Conservation (phyloP, 2,888 invertebrate species). For the Drosophila yooni region DNA sequence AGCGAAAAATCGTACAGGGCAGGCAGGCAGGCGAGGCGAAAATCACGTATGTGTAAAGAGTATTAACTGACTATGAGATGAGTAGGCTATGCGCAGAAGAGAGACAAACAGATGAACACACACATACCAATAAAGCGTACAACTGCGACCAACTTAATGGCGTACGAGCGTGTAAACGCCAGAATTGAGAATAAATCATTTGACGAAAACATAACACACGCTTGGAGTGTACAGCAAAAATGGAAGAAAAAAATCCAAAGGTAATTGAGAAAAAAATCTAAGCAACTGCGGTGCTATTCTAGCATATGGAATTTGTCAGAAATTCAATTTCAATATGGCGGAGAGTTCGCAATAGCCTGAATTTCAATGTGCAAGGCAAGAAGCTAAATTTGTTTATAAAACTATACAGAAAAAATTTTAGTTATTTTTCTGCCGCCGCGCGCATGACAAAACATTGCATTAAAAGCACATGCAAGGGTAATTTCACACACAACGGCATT, state of each 20-base stretch:
- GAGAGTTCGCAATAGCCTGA: conserved; percentile 12
- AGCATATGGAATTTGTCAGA: conserved; percentile 26
- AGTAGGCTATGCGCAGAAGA: conserved; percentile 19
- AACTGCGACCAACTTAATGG: conserved; percentile 69
- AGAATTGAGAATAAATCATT: conserved; percentile 67
- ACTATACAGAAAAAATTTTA: conserved; percentile 2
- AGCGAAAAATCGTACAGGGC: conserved; percentile 63
- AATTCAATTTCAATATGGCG: conserved; percentile 56
- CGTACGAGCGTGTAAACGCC: conserved; percentile 47
- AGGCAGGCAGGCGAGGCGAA: conserved; percentile 57
- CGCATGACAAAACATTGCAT: conserved; percentile 71
- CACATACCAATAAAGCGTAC: conserved; percentile 28
- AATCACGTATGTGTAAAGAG: conserved; percentile 74
- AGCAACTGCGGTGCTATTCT: conserved; percentile 31
- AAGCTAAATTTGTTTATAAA: conserved; percentile 3
- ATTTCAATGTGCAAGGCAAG: not conserved
- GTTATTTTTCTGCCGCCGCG: conserved; percentile 47
- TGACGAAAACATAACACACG: conserved; percentile 71
- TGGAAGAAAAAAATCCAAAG: conserved; percentile 25
- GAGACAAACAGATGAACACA: conserved; percentile 50
- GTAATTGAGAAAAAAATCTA: conserved; percentile 35
- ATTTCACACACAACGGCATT: not conserved
- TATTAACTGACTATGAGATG: conserved; percentile 28
- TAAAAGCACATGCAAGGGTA: conserved; percentile 7
- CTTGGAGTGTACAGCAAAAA: conserved; percentile 52